Conservation (phyloP, 2,888 invertebrate genomes). For the Drosophila villosipedis region DNA sequence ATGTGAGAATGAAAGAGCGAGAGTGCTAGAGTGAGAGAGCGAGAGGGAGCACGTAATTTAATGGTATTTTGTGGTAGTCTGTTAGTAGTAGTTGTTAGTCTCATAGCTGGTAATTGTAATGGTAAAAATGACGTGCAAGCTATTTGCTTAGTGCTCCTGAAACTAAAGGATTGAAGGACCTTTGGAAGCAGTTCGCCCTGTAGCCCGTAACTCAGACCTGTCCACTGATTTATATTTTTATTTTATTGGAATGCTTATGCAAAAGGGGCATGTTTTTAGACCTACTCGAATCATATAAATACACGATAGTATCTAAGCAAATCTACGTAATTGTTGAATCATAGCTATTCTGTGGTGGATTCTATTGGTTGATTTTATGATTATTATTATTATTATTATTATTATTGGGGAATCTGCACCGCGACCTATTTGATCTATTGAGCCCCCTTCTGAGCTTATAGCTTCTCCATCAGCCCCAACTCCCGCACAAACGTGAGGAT, state of each 20-base stretch:
- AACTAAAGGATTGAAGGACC: slow-evolving; percentile 1
- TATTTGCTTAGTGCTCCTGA: background rate
- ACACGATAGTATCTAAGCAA: background rate
- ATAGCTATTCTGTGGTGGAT: background rate
- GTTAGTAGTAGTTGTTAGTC: slow-evolving; percentile 21
- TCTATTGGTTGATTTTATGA: background rate
- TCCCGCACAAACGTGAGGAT: too few species aligned
- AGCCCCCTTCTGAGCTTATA: too few species aligned
- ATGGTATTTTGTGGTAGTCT: slow-evolving; percentile 13
- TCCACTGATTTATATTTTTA: background rate
- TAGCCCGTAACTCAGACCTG: background rate
- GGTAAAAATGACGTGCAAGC: slow-evolving; percentile 3
- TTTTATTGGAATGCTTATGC: background rate
- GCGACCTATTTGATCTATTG: too few species aligned
- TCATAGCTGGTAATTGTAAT: slow-evolving; percentile 14
- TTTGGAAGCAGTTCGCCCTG: background rate
- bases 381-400: too few species aligned
- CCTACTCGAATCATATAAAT: background rate
- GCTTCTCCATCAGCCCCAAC: too few species aligned
- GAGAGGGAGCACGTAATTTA: background rate
- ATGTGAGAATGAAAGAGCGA: background rate
- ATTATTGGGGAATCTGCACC: too few species aligned
- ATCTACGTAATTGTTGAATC: background rate
- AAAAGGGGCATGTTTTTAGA: background rate
- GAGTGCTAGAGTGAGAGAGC: background rate